phyloP scores from a whole-genome alignment of 2,797 vertebrate species.

The Momotus momota region DNA sequence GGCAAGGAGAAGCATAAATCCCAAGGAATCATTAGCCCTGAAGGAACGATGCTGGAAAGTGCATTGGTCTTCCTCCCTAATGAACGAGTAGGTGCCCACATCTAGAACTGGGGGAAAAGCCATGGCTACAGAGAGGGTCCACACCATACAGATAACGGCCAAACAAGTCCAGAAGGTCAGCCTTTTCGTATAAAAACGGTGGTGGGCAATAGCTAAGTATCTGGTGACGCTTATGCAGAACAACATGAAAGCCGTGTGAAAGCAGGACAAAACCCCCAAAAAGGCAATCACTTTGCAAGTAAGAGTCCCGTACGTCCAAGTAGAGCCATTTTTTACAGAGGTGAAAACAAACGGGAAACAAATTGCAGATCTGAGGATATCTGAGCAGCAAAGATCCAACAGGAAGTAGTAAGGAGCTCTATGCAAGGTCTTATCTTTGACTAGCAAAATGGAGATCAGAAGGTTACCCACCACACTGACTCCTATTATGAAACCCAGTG shows the following conservation, averaged over 20 bases:
- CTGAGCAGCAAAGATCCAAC: constrained; percentile 98
- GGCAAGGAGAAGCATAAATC: constrained; percentile 99
- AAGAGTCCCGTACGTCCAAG: constrained; percentile 96
- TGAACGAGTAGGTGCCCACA: constrained; percentile 98
- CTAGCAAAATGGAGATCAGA: constrained; percentile 99
- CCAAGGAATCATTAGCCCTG: constrained; percentile 97
- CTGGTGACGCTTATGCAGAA: constrained; percentile 99
- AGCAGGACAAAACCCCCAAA: constrained; percentile 98
- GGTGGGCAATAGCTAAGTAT: constrained; percentile 98
- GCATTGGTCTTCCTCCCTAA: constrained; percentile 99
- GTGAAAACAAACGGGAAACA: constrained; percentile 99
- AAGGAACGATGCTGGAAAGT: constrained; percentile 99
- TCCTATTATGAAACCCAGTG: constrained; percentile 98
- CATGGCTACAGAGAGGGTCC: constrained; percentile 99
- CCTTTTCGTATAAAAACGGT: constrained; percentile 98
- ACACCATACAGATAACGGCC: constrained; percentile 99
- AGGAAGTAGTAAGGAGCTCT: constrained; percentile 99
- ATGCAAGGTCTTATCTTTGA: constrained; percentile 99
- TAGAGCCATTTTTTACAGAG: constrained; percentile 98
- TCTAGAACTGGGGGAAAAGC: constrained; percentile 98
- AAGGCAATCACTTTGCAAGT: constrained; percentile 99
- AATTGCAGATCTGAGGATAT: constrained; percentile 98
- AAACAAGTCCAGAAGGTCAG: constrained; percentile 99
- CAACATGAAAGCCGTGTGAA: constrained; percentile 99
- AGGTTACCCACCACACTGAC: constrained; percentile 99